Percentiles rank a stretch among this genome's conserved stretches.
phyloP scores from a whole-genome alignment of 2,113 vertebrate species.

The Erpornis zantholeuca region DNA sequence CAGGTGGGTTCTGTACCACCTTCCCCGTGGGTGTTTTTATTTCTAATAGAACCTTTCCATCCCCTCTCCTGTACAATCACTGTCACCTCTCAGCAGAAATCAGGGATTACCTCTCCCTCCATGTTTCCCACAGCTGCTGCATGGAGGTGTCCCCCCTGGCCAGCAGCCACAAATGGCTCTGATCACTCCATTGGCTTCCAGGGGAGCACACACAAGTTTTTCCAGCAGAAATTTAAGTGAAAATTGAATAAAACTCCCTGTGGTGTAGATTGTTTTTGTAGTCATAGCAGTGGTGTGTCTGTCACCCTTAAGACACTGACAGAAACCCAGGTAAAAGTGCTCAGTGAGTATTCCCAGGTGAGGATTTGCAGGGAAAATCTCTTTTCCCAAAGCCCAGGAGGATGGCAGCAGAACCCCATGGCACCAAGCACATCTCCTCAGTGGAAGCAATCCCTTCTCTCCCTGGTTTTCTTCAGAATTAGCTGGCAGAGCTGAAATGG shows the following conservation, averaged over 20 bases:
- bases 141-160: accelerated
- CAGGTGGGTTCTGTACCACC: accelerated
- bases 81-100: neutral
- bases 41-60: too few relatives aligned
- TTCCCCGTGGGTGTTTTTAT: accelerated
- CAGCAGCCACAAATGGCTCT: neutral
- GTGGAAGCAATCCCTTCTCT: neutral
- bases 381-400: neutral
- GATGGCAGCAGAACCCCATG: neutral
- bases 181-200: neutral
- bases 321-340: neutral
- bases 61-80: accelerated
- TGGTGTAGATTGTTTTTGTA: neutral
- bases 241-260: neutral
- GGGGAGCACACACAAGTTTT: neutral
- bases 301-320: neutral
- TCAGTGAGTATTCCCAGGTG: neutral
- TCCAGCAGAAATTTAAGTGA: neutral
- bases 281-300: neutral
- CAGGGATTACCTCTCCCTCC: neutral
- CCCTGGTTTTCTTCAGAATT: neutral
- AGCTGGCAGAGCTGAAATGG: neutral
- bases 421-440: neutral
- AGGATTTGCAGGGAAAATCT: neutral
- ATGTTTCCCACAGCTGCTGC: accelerated